Conservation (phyloP, 2,888 invertebrate genomes). For the Aphrophora alni region DNA sequence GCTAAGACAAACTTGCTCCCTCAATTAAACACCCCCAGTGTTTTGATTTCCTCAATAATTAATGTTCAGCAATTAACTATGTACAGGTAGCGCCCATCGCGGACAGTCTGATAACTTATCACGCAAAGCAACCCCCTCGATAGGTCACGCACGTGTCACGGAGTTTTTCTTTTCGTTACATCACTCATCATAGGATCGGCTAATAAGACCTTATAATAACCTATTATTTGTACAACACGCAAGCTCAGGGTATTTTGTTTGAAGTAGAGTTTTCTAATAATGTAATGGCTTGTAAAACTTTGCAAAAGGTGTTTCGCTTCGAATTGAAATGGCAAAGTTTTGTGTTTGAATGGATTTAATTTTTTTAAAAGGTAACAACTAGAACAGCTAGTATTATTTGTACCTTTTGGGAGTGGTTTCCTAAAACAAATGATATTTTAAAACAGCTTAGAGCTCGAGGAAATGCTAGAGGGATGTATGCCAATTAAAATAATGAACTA, state of each 20-base stretch:
- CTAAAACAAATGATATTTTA: too few relatives aligned
- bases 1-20: not conserved
- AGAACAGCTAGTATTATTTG: too few relatives aligned
- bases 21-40: not conserved
- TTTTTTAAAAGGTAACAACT: too few relatives aligned
- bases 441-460: too few relatives aligned
- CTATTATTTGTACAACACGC: not conserved
- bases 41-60: not conserved
- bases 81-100: conserved; percentile 9
- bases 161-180: not conserved
- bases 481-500: too few relatives aligned
- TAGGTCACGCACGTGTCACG: not conserved
- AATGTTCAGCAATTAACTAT: not conserved
- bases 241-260: not conserved
- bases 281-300: not conserved
- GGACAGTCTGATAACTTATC: not conserved
- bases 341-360: too few relatives aligned
- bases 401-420: too few relatives aligned
- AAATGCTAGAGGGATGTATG: too few relatives aligned
- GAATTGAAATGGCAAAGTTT: too few relatives aligned
- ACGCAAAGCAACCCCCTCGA: not conserved
- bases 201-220: not conserved
- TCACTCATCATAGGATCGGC: not conserved
- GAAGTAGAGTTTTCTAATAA: not conserved
- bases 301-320: too few relatives aligned